Base-by-base conservation (phyloP, 1,140 invertebrate species). In the Palaemon carinicauda region DNA sequence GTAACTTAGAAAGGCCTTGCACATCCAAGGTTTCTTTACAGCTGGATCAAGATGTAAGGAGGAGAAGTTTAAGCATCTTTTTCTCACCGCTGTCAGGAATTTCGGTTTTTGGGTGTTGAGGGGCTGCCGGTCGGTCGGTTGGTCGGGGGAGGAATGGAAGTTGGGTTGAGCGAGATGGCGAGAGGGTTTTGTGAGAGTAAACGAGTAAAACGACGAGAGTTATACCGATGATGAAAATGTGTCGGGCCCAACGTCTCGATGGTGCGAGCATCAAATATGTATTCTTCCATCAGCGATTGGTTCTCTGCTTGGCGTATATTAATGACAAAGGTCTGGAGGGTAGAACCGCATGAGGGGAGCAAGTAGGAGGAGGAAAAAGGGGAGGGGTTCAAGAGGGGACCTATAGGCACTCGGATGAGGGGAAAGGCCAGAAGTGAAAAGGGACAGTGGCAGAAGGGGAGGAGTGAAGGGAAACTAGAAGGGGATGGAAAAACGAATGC, bases 241-340 rank as follows among this genome's bases (percentile, higher is more conserved):
- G 15, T 69, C 77, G 19, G 78, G 24, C 79, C 60, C 50, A 65
- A 21, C 56, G 74, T 51, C 52, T 27, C 33, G 75, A 54, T 15
- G 56, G n/a, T 54, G 24, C 24, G 27, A 24, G 52, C 77, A 86
- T 86, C 80, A 86, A 60, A 71, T 86, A 86, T 86, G 83, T 86
- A 86, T 80, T 86, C 50, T 60, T 56, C 65, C 83, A 50, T 86
- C 83, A 86, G 74, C 80, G 83, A 86, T 86, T 86, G 83, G 83
- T 65, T 51, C 33, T 73, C 56, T 50, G 21, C 29, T n/a, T 31
- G 83, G 80, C 83, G 74, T 71, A 50, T 85, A 85, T 73, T 85
- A 85, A 85, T 85, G 83, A 85, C 77, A 65, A 56, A 53, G 41
- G 71, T 73, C 77, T 80, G 77, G 65, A 69, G 65, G 65, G 65